A percentile compares a stretch with the other conserved stretches of the same genome.
phyloP scores from a whole-genome alignment of 2,797 vertebrate genomes.

The Dendrocincla fuliginosa region DNA sequence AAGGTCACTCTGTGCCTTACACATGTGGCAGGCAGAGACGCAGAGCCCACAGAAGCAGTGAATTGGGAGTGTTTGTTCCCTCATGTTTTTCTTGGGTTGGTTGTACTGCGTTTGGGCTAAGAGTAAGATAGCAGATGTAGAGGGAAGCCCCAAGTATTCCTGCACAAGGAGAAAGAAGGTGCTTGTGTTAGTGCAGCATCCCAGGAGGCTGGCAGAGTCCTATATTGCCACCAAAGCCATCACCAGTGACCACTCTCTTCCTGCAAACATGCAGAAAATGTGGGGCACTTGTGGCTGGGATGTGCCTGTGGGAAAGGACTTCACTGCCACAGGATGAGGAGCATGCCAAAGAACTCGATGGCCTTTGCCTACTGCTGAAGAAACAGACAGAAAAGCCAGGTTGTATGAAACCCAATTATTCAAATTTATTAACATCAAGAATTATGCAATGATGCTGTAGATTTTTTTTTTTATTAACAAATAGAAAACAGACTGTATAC shows the following conservation, averaged over 20 bases:
- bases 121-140: neutral
- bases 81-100: fast-evolving
- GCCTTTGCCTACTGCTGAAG: slow-evolving; percentile 7
- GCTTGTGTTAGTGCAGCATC: fast-evolving
- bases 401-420: slow-evolving; percentile 92
- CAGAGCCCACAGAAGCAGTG: neutral
- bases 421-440: slow-evolving; percentile 97
- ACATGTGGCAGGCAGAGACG: neutral
- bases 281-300: fast-evolving
- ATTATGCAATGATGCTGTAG: slow-evolving; percentile 86
- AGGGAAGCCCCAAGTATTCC: neutral
- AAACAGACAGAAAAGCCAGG: slow-evolving; percentile 74
- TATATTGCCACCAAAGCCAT: fast-evolving
- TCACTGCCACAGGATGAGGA: neutral
- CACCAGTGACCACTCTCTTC: neutral
- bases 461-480: slow-evolving; percentile 93
- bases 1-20: neutral
- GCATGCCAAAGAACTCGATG: neutral
- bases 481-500: slow-evolving; percentile 97
- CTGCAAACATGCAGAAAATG: neutral
- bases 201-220: fast-evolving
- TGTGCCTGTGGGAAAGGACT: neutral
- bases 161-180: neutral
- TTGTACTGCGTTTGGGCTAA: neutral
- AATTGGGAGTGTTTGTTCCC: neutral